Percentiles rank a stretch among this genome's conserved stretches.
phyloP scores from a whole-genome alignment of 1,140 invertebrate genomes.

The Marisa cornuarietis region DNA sequence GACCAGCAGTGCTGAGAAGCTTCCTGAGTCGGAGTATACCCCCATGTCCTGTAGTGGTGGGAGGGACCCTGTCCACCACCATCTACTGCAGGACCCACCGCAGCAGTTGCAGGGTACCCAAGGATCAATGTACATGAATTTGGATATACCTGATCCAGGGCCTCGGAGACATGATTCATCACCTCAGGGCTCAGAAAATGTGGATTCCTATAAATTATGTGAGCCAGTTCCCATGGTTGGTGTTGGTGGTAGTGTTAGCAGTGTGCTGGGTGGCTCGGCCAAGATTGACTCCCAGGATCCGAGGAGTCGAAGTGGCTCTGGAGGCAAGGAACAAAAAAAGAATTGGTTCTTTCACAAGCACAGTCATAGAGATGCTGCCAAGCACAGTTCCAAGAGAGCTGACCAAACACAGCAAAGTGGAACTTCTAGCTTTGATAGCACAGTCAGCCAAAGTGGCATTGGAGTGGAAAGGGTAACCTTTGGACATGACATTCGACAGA shows the following conservation, averaged over 20 bases:
- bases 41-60: neutral
- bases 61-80: neutral
- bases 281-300: neutral
- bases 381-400: constrained; percentile 12
- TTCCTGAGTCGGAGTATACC: constrained; percentile 15
- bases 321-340: constrained; percentile 24
- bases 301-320: constrained; percentile 10
- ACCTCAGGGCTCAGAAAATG: constrained; percentile 24
- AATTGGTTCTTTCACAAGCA: constrained; percentile 20
- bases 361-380: constrained; percentile 18
- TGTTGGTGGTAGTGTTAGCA: neutral
- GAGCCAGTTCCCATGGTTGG: constrained; percentile 16
- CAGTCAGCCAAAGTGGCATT: neutral
- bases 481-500: constrained; percentile 29
- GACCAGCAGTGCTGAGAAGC: constrained; percentile 26
- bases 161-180: neutral
- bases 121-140: constrained; percentile 22
- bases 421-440: neutral
- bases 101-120: neutral
- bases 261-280: neutral
- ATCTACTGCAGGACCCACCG: neutral
- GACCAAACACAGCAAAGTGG: neutral
- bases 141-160: constrained; percentile 18
- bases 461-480: constrained; percentile 34
- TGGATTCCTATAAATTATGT: constrained; percentile 31